These are phyloP conservation scores for Melinaea menophilus DNA, from an alignment of 2,888 invertebrate species.

Conservation along the genomic window DNA sequence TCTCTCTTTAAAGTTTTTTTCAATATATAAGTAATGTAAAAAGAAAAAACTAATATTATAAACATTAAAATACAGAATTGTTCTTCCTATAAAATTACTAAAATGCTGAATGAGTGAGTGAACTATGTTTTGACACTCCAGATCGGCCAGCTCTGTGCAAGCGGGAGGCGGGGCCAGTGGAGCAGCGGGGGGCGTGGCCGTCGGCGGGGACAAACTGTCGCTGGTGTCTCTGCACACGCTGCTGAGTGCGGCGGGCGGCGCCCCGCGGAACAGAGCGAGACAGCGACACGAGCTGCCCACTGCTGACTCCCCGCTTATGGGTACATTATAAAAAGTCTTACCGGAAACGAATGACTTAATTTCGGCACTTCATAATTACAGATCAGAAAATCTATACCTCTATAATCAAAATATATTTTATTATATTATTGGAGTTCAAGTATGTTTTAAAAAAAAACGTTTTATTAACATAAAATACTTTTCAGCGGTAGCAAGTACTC, in stretches of 20 bases:
- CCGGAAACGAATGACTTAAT: background rate
- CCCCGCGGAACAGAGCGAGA: constrained; percentile 37
- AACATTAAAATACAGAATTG: too few relatives aligned
- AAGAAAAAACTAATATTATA: too few relatives aligned
- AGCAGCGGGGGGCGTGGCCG: constrained; percentile 40
- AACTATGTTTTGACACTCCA: constrained; percentile 22
- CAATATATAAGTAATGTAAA: too few relatives aligned
- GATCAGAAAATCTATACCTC: too few relatives aligned
- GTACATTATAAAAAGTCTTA: constrained; percentile 32
- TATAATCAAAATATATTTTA: too few relatives aligned
- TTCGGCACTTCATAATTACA: background rate
- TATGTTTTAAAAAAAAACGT: too few relatives aligned
- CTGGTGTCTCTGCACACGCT: constrained; percentile 68
- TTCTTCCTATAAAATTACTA: too few relatives aligned
- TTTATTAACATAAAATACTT: background rate
- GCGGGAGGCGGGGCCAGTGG: constrained; percentile 45
- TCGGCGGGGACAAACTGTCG: constrained; percentile 58
- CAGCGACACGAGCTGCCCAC: constrained; percentile 43
- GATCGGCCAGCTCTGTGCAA: constrained; percentile 60
- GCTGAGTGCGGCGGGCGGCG: constrained; percentile 51
- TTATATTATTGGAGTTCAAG: too few relatives aligned
- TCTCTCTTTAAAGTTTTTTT: too few relatives aligned
- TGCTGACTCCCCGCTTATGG: constrained; percentile 49
- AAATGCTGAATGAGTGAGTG: too few relatives aligned
- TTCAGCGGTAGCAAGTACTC: constrained; percentile 56